Percentiles rank a stretch among this genome's conserved stretches.
Conservation (phyloP, 2,113 vertebrate genomes). For the Pleuronectes platessa region DNA sequence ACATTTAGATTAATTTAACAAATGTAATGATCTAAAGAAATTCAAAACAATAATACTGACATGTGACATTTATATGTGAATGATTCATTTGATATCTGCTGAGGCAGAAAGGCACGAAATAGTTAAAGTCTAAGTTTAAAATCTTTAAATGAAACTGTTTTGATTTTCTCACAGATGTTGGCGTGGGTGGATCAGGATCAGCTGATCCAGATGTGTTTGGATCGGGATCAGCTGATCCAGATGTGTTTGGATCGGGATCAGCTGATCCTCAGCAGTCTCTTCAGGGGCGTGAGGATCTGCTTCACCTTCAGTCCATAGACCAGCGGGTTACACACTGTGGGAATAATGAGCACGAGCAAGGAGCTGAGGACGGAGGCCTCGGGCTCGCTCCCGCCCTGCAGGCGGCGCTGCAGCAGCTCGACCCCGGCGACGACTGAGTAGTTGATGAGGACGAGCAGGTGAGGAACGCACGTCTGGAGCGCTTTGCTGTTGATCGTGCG, state of each 20-base stretch:
- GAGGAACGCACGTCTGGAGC: constrained; percentile 5
- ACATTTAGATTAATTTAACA: no score
- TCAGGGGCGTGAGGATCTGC: not conserved
- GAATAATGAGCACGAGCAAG: not conserved
- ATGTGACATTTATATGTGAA: no score
- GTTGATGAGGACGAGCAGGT: constrained; percentile 17
- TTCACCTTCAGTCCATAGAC: constrained; percentile 17
- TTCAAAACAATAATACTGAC: no score
- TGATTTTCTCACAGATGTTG: no score
- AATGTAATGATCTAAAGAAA: no score
- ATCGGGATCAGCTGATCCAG: no score
- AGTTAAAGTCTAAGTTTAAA: no score
- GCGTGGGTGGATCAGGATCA: no score
- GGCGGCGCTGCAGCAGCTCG: constrained; percentile 8
- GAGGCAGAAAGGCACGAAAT: no score
- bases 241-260: not conserved
- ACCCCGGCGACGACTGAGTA: not conserved
- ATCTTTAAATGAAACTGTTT: no score
- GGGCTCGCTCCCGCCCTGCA: not conserved
- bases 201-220: no score
- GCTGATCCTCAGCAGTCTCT: constrained; percentile 1
- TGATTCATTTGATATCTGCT: no score
- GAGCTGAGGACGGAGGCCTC: not conserved
- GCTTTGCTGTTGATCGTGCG: not conserved
- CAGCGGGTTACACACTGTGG: constrained; percentile 12